Base-by-base conservation (phyloP, 1,140 invertebrate genomes). In the Halictus rubicundus region DNA sequence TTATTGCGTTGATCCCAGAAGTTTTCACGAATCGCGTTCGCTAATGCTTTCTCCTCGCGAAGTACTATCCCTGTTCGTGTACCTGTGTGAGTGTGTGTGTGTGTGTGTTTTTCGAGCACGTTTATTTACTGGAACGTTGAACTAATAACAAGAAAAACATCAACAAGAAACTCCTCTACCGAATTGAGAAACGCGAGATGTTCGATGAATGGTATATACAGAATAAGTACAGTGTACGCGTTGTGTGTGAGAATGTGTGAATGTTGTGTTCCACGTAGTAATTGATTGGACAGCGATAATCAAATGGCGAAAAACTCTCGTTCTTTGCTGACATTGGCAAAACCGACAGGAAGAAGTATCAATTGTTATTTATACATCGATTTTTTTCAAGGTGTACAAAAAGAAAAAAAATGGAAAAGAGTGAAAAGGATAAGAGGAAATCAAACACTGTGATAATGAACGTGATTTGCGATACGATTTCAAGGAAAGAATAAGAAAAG, bases 1-100 rank as follows among this genome's bases (percentile, higher is more conserved):
- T 52, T 86, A 86, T 86, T 88, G 84, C 83, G 70, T 89, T 91
- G 87, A 89, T 88, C 85, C 84, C 86, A 88, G 79, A 88, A 89
- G 83, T 87, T 89, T 83, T 84, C 81, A 87, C 89, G 88, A 91
- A 90, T 88, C 89, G 89, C 83, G 88, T 88, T 76, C 86, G 42
- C 83, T 77, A 52, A 78, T 81, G 68, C 75, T 80, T 77, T 77
- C 32, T 76, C 57, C 64, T 84, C 64, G 6, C 32, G 32, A 32
- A 32, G 3, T 46, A 46, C 42, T 46, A 46, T 12, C 42, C 9
- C 4, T 42, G 42, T 46, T 12, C 19, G 49, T 52, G 4, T 52
- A 6, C 5, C 19, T 16, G 6, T 7, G 49, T 19, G 49, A 4
- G 6, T 16, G 49, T 10, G 49, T 19, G 49, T 21, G 6, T 16